Percentiles rank a stretch among this genome's conserved stretches.
These are phyloP conservation scores for Bradysia coprophila DNA, from an alignment of 1,140 invertebrate genomes.

Conservation along the genomic window DNA sequence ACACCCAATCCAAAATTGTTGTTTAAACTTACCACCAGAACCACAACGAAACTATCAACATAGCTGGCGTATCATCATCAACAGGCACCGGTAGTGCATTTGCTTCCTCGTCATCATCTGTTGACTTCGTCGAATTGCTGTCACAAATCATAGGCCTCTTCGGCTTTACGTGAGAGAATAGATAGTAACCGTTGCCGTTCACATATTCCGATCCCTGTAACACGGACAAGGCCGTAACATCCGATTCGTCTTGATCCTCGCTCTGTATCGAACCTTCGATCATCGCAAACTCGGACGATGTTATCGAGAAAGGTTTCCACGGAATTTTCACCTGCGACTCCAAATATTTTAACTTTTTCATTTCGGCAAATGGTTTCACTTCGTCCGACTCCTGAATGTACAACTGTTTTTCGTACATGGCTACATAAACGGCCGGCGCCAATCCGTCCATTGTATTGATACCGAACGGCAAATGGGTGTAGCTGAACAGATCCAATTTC, in stretches of 20 bases:
- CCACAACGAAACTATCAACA: constrained; percentile 48
- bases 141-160: background rate
- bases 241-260: background rate
- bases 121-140: background rate
- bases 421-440: constrained; percentile 59
- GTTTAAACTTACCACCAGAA: constrained; percentile 75
- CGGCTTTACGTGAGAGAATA: too few relatives aligned
- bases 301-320: constrained; percentile 45
- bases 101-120: background rate
- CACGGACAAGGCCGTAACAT: constrained; percentile 41
- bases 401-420: constrained; percentile 60
- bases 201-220: constrained; percentile 49
- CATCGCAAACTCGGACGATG: constrained; percentile 13
- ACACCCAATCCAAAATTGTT: too few relatives aligned
- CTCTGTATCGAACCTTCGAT: background rate
- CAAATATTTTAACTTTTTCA: constrained; percentile 6
- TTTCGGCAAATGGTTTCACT: constrained; percentile 19
- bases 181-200: constrained; percentile 50
- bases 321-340: constrained; percentile 30
- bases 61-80: constrained; percentile 29
- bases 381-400: constrained; percentile 55
- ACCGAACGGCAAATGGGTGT: constrained; percentile 24
- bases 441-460: constrained; percentile 4
- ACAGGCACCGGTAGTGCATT: too few relatives aligned
- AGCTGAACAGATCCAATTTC: constrained; percentile 55